Conservation (phyloP, 2,113 vertebrate species). For the Eulacestoma nigropectus region DNA sequence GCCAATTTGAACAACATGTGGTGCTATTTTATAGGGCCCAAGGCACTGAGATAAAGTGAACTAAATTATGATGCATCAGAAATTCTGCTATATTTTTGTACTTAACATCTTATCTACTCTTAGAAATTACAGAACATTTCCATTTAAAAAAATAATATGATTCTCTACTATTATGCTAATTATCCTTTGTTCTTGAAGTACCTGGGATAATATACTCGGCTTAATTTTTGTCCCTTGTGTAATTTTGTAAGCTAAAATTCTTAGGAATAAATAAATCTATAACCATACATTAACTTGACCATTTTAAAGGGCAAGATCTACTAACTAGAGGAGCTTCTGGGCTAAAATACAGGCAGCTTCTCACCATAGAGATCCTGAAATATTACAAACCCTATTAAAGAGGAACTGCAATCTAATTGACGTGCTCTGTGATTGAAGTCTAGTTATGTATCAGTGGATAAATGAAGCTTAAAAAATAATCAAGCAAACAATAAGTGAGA, state of each 20-base stretch:
- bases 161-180: neutral
- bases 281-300: neutral
- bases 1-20: neutral
- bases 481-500: neutral
- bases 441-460: neutral
- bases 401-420: neutral
- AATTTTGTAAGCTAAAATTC: neutral
- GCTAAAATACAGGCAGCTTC: neutral
- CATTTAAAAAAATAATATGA: neutral
- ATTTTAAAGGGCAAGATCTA: neutral
- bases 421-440: neutral
- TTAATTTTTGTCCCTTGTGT: neutral
- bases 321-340: neutral
- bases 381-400: neutral
- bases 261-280: neutral
- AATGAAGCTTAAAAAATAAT: neutral
- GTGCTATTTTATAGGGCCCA: neutral
- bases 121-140: neutral
- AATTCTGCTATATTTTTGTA: neutral
- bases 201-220: neutral
- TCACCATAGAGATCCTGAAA: neutral
- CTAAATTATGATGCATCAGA: neutral
- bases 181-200: neutral
- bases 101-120: neutral
- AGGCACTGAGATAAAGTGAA: neutral